Conservation (phyloP, 2,797 vertebrate genomes). For the Labeo calbasu region DNA sequence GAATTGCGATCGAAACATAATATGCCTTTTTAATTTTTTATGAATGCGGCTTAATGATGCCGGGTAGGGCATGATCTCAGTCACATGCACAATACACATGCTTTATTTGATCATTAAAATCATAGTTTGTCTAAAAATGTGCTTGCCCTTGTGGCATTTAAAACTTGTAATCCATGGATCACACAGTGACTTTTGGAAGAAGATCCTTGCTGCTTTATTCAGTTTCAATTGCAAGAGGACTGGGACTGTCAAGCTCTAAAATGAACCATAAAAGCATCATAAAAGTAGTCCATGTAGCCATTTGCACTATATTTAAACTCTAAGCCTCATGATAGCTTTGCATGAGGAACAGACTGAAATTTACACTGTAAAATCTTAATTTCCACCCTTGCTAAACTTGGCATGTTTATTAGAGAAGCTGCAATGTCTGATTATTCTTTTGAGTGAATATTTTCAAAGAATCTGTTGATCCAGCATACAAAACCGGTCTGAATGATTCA, state of each 20-base stretch:
- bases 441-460: background rate
- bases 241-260: background rate
- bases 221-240: background rate
- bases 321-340: background rate
- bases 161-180: background rate
- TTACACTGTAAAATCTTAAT: background rate
- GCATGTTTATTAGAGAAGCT: background rate
- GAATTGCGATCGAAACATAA: conserved; percentile 27
- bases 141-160: background rate
- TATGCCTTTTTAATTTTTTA: conserved; percentile 1
- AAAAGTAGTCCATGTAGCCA: background rate
- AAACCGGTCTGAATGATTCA: background rate
- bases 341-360: background rate
- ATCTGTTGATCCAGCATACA: background rate
- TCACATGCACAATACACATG: background rate
- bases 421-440: background rate
- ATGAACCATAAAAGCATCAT: background rate
- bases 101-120: background rate
- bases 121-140: background rate
- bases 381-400: background rate
- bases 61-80: background rate
- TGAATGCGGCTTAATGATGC: conserved; percentile 15
- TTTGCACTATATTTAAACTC: too few relatives aligned
- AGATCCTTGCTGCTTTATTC: background rate
- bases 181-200: background rate